Conservation (phyloP, 2,113 vertebrate species). For the Hemichromis elongatus region DNA sequence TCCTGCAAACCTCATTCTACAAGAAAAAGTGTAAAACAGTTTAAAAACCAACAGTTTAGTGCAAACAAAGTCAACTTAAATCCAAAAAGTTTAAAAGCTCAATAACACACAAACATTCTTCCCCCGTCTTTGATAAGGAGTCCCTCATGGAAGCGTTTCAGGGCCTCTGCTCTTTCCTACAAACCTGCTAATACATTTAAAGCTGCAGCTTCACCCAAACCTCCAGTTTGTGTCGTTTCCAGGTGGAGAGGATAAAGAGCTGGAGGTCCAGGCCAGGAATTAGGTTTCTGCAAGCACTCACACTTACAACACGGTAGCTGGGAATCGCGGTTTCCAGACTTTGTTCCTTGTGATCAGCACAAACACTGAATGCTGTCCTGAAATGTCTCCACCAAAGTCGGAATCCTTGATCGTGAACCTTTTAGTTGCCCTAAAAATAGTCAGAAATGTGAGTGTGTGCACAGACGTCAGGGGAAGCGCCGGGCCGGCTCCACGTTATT, state of each 20-base stretch:
- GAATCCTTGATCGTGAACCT: not conserved
- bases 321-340: rapidly evolving
- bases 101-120: not conserved
- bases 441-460: not conserved
- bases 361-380: not conserved
- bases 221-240: not conserved
- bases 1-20: not conserved
- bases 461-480: not conserved
- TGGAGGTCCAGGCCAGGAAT: not conserved
- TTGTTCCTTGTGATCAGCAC: not conserved
- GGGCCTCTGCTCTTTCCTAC: not conserved
- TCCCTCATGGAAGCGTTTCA: not conserved
- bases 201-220: not conserved
- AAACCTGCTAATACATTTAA: not conserved
- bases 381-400: not conserved
- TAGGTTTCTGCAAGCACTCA: not conserved
- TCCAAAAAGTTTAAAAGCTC: not conserved
- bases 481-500: not conserved
- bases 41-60: not conserved
- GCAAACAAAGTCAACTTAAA: not conserved
- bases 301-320: not conserved
- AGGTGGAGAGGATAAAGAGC: not conserved
- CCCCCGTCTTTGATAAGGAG: not conserved
- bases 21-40: not conserved
- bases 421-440: not conserved